Evolutionary conservation across 2,888 invertebrate genomes (phyloP).

Genomic region (Eucera pruinosa): DNA sequence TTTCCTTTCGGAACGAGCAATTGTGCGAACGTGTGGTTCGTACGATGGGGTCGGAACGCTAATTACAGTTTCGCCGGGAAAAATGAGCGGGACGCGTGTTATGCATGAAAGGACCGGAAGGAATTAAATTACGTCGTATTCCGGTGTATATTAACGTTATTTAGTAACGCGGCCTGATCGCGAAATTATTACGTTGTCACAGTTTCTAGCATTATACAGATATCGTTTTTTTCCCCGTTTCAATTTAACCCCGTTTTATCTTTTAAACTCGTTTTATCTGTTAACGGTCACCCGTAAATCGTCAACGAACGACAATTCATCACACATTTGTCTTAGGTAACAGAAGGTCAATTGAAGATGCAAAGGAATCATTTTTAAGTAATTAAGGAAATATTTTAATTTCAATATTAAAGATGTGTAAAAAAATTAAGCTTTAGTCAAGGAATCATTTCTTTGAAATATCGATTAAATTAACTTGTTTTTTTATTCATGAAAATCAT

Average conservation of each 20-base stretch:
- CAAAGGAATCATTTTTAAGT: too few species aligned
- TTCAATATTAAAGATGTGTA: too few species aligned
- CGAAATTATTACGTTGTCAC: constrained; percentile 36
- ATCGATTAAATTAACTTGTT: too few species aligned
- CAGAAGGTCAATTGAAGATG: too few species aligned
- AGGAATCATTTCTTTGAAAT: too few species aligned
- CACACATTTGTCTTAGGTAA: too few species aligned
- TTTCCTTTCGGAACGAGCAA: constrained; percentile 46
- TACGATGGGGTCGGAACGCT: constrained; percentile 22
- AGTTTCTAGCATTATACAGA: neutral
- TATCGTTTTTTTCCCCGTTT: neutral
- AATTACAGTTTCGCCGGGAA: constrained; percentile 46
- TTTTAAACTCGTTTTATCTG: too few species aligned
- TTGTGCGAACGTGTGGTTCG: constrained; percentile 38
- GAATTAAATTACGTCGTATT: constrained; percentile 45
- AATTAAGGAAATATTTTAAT: too few species aligned
- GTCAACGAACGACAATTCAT: too few species aligned
- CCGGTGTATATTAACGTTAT: constrained; percentile 25
- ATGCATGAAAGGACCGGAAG: constrained; percentile 41
- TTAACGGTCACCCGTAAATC: too few species aligned
- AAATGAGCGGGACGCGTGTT: constrained; percentile 38
- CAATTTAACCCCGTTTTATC: neutral
- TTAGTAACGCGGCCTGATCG: constrained; percentile 6
- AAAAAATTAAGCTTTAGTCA: too few species aligned
- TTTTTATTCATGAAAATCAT: too few species aligned